Evolutionary conservation across 2,888 invertebrate genomes (phyloP).

Genomic region (Camponotus fellah): DNA sequence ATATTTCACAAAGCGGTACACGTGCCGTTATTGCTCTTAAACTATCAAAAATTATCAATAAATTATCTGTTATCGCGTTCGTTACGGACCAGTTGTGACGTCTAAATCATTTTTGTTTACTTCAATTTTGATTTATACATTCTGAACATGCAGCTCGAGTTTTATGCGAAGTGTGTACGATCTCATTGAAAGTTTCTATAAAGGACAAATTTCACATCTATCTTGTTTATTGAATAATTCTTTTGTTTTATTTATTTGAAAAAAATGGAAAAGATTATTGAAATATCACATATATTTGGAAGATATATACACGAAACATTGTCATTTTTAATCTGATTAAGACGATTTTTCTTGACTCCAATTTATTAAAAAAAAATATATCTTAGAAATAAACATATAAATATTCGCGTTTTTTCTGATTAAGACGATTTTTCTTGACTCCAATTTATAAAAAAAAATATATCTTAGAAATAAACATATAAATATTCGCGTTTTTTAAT

Average conservation of each 20-base stretch:
- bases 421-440: not conserved
- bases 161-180: not conserved
- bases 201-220: not conserved
- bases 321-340: not conserved
- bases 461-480: not conserved
- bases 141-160: not conserved
- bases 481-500: not conserved
- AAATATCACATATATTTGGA: not conserved
- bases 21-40: not conserved
- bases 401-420: not conserved
- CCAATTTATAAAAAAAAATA: not conserved
- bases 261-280: constrained; percentile 11
- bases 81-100: constrained; percentile 2
- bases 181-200: constrained; percentile 9
- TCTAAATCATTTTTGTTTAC: constrained; percentile 7
- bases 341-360: not conserved
- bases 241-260: not conserved
- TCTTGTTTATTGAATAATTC: not conserved
- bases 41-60: constrained; percentile 1
- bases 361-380: not conserved
- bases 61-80: constrained; percentile 11
- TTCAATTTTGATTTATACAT: constrained; percentile 23
- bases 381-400: not conserved
- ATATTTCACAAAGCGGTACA: constrained; percentile 35
- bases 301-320: not conserved